Base-by-base conservation (phyloP, 2,113 vertebrate genomes). In the Promerops cafer region DNA sequence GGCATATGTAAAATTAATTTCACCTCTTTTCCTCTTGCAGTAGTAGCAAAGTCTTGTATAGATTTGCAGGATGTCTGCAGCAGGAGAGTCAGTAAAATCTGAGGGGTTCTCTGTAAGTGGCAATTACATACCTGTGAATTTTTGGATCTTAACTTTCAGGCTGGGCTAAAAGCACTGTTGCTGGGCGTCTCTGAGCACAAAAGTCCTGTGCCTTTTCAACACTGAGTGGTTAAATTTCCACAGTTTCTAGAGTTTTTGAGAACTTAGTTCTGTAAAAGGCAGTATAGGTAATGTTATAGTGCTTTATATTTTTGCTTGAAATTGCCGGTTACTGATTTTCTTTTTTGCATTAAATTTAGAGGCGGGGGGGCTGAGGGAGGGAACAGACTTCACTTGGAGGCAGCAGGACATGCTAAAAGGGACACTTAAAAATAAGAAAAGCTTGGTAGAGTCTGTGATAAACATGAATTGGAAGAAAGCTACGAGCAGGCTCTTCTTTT, bases 151-250 rank as follows among this genome's bases (percentile, higher is more conserved):
- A 75, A 69, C 65, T 82, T 89, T 78, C 68, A 90, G 86, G 52
- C 52, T 93, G 87, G 56, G 66, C 53, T 76, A 76, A 78, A 80
- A 89, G 45, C 69, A 76, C 40, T 53, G 57, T 89, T 93, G 77
- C 54, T 95, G 60, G 54, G 92, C 64, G 74, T 96, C 77, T 87
- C 76, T 71, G 96, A 97, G 97, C 96, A 96, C 96, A 96, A 88
- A 91, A 97, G 90, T 97, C 84, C 93, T 61, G 97, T 98, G 98
- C 98, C 98, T 98, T 98, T 96, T 97, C 77, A 96, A 88, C 90
- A 68, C 63, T 89, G 88, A 96, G 89, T 95, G 66, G 77, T 83
- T 90, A 89, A 80, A 97, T 84, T 97, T 97, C 93, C 85, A 61
- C 63, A 86, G 89, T 89, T 96, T 93, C 50, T 97, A 92, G 90